Conservation (phyloP, 2,888 invertebrate species). For the Venusia cambrica region DNA sequence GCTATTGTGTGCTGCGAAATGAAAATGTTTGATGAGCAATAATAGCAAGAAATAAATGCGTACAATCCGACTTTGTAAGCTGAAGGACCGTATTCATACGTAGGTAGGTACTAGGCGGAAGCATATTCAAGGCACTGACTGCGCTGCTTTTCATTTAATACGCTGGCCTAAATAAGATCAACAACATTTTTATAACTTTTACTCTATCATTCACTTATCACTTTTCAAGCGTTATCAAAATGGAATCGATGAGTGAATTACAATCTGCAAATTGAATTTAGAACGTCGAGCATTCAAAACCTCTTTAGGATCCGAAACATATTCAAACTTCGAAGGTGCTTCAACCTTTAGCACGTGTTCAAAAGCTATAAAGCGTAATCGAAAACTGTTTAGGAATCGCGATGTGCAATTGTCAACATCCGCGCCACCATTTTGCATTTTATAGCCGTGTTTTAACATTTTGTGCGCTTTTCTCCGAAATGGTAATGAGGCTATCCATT, state of each 20-base stretch:
- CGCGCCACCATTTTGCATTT: slow-evolving; percentile 68
- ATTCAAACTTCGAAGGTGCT: slow-evolving; percentile 41
- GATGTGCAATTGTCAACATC: slow-evolving; percentile 71
- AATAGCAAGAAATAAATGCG: neutral
- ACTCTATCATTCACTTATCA: neutral
- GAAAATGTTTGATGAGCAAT: slow-evolving; percentile 15
- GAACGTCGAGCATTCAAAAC: slow-evolving; percentile 22
- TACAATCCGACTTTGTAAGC: neutral
- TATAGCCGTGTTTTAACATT: slow-evolving; percentile 46
- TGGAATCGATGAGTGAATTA: slow-evolving; percentile 17
- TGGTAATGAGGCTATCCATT: slow-evolving; percentile 63
- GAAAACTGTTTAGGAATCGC: slow-evolving; percentile 65
- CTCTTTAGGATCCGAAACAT: slow-evolving; percentile 27
- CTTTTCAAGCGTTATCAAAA: slow-evolving; percentile 2
- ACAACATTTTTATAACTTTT: too few species aligned
- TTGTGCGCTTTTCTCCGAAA: slow-evolving; percentile 44
- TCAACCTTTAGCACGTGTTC: slow-evolving; percentile 47
- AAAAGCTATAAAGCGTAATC: slow-evolving; percentile 72
- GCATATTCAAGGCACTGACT: too few species aligned
- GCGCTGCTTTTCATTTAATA: too few species aligned
- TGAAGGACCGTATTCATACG: too few species aligned
- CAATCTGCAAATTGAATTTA: slow-evolving; percentile 36
- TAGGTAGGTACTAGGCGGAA: too few species aligned
- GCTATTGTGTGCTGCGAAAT: slow-evolving; percentile 15
- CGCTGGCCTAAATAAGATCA: too few species aligned